Conservation (phyloP, 2,113 vertebrate species). For the Phyllostomus discolor region DNA sequence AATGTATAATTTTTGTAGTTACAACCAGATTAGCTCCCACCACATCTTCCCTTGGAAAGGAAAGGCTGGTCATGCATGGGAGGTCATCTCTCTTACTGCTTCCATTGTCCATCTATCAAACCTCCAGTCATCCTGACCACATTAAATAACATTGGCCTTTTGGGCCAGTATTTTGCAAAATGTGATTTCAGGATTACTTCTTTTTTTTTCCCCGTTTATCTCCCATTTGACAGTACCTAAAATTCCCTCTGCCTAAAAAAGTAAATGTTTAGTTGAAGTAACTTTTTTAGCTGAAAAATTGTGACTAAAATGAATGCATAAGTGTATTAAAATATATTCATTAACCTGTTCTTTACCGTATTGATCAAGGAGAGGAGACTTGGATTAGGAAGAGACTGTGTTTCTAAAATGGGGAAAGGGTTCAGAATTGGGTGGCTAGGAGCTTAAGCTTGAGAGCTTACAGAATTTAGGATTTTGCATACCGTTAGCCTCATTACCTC, state of each 20-base stretch:
- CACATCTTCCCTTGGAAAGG: background rate
- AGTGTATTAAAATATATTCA: background rate
- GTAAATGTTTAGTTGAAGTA: background rate
- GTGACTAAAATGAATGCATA: background rate
- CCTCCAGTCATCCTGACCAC: background rate
- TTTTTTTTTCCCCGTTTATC: background rate
- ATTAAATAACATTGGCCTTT: background rate
- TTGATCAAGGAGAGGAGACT: background rate
- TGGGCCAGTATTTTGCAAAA: background rate
- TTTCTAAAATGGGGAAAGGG: background rate
- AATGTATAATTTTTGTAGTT: background rate
- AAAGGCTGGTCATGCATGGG: background rate
- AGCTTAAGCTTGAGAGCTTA: background rate
- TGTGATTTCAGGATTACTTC: background rate
- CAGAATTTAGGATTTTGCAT: background rate
- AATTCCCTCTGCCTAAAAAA: slow-evolving; percentile 18
- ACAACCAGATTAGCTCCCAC: background rate
- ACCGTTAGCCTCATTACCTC: background rate
- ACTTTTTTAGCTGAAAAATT: background rate
- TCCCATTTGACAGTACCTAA: background rate
- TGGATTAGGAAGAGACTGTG: background rate
- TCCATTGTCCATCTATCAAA: background rate
- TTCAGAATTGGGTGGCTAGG: background rate
- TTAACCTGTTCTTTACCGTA: background rate
- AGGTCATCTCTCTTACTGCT: background rate